Base-by-base conservation (phyloP, 2,797 vertebrate genomes). In the Molossus alvarezi region DNA sequence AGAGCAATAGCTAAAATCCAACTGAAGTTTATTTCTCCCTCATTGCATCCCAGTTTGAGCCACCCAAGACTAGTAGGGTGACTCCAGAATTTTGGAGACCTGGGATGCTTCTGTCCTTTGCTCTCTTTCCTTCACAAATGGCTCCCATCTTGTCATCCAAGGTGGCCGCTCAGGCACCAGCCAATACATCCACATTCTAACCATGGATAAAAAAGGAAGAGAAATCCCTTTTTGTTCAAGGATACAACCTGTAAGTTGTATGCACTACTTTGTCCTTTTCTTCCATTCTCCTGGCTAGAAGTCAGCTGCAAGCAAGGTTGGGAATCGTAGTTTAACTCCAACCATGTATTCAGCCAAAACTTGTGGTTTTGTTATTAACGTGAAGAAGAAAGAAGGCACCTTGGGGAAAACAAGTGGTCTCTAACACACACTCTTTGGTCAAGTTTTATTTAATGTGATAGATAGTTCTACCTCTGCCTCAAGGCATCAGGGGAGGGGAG, bases 11-110 rank as follows among this genome's bases (percentile, higher is more conserved):
- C 48, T 92, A 3, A 60, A 92, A 69, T 33, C 13, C 13, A 79
- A 20, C 37, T n/a, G 9, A 91, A 23, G 1, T 33, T 95, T 53
- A n/a, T 55, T 81, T 92, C 45, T 79, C 57, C 90, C 79, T 82
- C 25, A 25, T 57, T 57, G 10, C 17, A 62, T 45, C 79, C 45
- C 65, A 17, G 9, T 10, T 9, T 45, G 20, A 85, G 48, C 4
- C 84, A 7, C 25, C 17, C 37, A 51, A 71, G 33, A 9, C 58
- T 92, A 53, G 51, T n/a, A n/a, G n/a, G n/a, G n/a, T n/a, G n/a
- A n/a, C n/a, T n/a, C n/a, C n/a, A n/a, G n/a, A n/a, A n/a, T n/a
- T n/a, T n/a, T n/a, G n/a, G n/a, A n/a, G n/a, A n/a, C n/a, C n/a
- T n/a, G n/a, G n/a, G n/a, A n/a, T n/a, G n/a, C n/a, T n/a, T n/a